phyloP scores from a whole-genome alignment of 2,888 invertebrate genomes.

The Drosophila anomelani region DNA sequence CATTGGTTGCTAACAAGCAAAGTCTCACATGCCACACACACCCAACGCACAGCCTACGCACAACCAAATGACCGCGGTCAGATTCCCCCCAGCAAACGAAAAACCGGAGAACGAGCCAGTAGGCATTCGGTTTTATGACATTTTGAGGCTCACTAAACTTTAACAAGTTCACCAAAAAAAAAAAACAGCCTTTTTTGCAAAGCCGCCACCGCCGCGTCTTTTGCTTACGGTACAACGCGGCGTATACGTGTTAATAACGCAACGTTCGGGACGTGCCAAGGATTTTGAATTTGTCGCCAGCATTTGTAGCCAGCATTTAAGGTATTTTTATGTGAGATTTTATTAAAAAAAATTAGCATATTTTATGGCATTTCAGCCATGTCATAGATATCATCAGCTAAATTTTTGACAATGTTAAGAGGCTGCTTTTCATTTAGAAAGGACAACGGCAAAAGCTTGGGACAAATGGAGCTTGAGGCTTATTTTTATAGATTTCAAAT shows the following conservation, averaged over 20 bases:
- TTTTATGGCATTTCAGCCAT: conserved; percentile 54
- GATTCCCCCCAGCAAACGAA: conserved; percentile 37
- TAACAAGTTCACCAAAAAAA: conserved; percentile 61
- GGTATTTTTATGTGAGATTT: conserved; percentile 73
- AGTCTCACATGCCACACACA: conserved; percentile 16
- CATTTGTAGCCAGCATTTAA: conserved; percentile 55
- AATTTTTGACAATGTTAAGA: conserved; percentile 11
- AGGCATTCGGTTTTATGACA: conserved; percentile 74
- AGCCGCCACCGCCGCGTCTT: neutral
- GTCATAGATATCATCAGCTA: conserved; percentile 30
- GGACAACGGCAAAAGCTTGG: neutral
- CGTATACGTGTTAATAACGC: conserved; percentile 73
- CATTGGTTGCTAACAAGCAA: conserved; percentile 62
- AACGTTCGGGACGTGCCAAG: conserved; percentile 69
- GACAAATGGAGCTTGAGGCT: neutral
- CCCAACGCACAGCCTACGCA: conserved; percentile 6
- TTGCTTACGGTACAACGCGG: conserved; percentile 21
- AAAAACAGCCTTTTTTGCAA: conserved; percentile 30
- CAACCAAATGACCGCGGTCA: conserved; percentile 63
- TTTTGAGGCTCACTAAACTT: conserved; percentile 73
- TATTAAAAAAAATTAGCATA: conserved; percentile 72
- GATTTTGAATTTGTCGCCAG: conserved; percentile 53
- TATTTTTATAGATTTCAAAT: conserved; percentile 8
- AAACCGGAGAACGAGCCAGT: conserved; percentile 15
- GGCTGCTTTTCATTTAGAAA: neutral